Conservation (phyloP, 1,140 invertebrate genomes). For the Helicoverpa armigera region DNA sequence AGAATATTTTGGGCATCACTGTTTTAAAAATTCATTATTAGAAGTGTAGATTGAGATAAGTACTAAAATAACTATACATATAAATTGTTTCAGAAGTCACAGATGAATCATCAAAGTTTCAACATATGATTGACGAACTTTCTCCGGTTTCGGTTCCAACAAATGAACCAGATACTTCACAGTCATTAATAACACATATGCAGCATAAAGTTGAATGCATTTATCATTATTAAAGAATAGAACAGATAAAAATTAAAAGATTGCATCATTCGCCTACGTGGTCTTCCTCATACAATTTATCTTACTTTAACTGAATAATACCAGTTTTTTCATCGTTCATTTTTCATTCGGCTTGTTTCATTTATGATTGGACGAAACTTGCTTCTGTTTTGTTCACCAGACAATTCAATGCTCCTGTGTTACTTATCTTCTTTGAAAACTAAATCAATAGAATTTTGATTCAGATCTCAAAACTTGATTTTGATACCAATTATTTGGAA, state of each 20-base stretch:
- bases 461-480: background rate
- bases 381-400: background rate
- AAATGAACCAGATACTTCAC: background rate
- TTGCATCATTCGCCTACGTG: constrained; percentile 37
- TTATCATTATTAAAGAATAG: constrained; percentile 42
- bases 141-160: too few species aligned
- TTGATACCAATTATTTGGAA: constrained; percentile 3
- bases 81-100: too few species aligned
- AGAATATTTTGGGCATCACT: too few species aligned
- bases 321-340: constrained; percentile 34
- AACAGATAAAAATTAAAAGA: constrained; percentile 39
- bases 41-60: too few species aligned
- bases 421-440: background rate
- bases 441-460: background rate
- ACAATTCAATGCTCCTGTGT: background rate
- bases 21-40: too few species aligned
- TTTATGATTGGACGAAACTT: constrained; percentile 1
- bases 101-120: too few species aligned
- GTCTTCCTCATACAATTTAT: constrained; percentile 21
- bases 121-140: too few species aligned
- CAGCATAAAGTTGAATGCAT: constrained; percentile 23
- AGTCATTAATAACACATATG: background rate
- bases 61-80: too few species aligned
- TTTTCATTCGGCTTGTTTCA: constrained; percentile 5
- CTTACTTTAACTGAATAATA: constrained; percentile 40